Base-by-base conservation (phyloP, 2,113 vertebrate species). In the Indri indri region DNA sequence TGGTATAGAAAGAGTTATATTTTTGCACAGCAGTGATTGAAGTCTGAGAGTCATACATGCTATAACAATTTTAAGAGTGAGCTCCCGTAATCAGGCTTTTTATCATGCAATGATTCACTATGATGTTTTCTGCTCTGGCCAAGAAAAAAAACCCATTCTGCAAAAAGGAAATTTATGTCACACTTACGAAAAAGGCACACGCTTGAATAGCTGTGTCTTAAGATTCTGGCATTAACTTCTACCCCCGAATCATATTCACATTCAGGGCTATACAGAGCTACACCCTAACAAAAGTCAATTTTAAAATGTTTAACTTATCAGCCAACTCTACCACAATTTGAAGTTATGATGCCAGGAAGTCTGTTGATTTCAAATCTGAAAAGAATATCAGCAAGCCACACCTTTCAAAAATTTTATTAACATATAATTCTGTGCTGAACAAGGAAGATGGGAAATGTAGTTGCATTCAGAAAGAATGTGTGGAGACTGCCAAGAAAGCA, bases 401-500 rank as follows among this genome's bases (percentile, higher is more conserved):
- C 85, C 85, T 97, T 95, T 90, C 22, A 90, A 94, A 97, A 96
- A 66, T 83, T 57, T 66, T 97, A 96, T 90, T 96, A 97, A 52
- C 42, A 74, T 96, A 66, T 37, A 47, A 96, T 84, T 86, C 85
- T 95, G 92, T 97, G 84, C 76, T 96, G 84, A 96, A 96, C 71
- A 94, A 88, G 84, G 54, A 96, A 96, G 61, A 97, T 94, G 92
- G 90, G 94, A 97, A 97, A 97, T 94, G 34, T 95, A 97, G 91
- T 95, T 97, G 92, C 88, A 97, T 92, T 97, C 94, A 97, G 66
- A 94, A 98, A 97, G 81, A 97, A 97, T 97, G 97, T 94, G 79
- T 47, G 54, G 73, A 89, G 97, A 88, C 94, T 97, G 96, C 96
- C 95, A 98, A 97, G 96, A 97, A 94, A 97, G 94, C 85, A 96